These are phyloP conservation scores for Alloscopus bannaensis DNA, from an alignment of 2,888 invertebrate species.

Conservation along the genomic window DNA sequence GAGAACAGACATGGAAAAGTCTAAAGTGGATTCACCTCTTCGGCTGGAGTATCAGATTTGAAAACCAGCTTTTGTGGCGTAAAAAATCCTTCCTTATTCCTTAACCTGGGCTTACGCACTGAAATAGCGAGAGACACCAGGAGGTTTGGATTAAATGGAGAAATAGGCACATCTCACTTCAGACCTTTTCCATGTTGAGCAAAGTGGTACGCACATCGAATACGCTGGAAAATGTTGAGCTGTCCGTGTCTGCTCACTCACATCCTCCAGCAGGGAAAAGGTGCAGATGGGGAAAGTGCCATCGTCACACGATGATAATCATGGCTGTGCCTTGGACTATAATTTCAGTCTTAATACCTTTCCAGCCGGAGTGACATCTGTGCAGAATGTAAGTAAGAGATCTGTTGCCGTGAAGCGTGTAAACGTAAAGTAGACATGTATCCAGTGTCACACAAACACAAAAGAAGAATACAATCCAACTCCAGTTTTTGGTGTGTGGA, in stretches of 20 bases:
- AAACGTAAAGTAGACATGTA: no score
- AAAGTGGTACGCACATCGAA: background rate
- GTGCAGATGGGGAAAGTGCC: slow-evolving; percentile 24
- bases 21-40: no score
- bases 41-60: no score
- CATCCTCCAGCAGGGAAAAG: background rate
- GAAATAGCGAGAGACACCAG: slow-evolving; percentile 11
- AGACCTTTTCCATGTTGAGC: background rate
- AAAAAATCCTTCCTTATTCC: no score
- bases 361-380: slow-evolving; percentile 38
- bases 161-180: slow-evolving; percentile 15
- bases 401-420: no score
- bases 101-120: no score
- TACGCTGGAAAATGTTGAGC: slow-evolving; percentile 4
- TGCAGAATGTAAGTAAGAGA: slow-evolving; percentile 2
- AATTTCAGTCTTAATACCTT: slow-evolving; percentile 35
- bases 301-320: slow-evolving; percentile 16
- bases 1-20: no score
- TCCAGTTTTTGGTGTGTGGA: no score
- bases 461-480: background rate
- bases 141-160: slow-evolving; percentile 9
- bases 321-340: slow-evolving; percentile 21
- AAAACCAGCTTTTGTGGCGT: no score
- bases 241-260: background rate
- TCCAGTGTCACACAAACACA: background rate